Base-by-base conservation (phyloP, 2,113 vertebrate species). In the Larimichthys polyactis region DNA sequence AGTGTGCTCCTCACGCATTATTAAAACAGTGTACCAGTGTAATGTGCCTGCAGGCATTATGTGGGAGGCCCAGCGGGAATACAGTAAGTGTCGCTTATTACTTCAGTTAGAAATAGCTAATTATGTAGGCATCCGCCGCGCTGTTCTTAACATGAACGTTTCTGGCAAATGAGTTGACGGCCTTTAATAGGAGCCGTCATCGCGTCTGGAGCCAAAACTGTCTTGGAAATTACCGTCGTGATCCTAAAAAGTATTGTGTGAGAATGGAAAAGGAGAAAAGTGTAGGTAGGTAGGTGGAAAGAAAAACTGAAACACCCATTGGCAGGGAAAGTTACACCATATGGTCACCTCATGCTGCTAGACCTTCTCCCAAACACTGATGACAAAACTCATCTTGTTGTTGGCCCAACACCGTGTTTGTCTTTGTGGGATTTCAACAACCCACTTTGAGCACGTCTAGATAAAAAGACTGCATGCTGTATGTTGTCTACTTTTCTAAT, bases 21-120 rank as follows among this genome's bases (percentile, higher is more conserved):
- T 29, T 17, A 59, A 68, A 74, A 89, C 85, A 83, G 84, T 74
- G 75, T 27, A 22, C 27, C 78, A 60, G 60, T 81, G 70, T 85
- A 40, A 78, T 65, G 52, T 70, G 48, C 43, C 71, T 46, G 64
- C 46, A 67, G 81, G 76, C 81, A 75, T 66, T 36, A 74, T 60
- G 91, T 90, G 77, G 87, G 91, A 81, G 81, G 89, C 78, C 84
- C 86, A 71, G 75, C 72, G 91, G 87, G 87, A 80, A 78, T 51
- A 63, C 55, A 27, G 89, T 75, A 81, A 78, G 86, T 64, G 89
- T 84, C 65, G 71, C 79, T 89, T 85, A 89, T 88, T 75, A 83
- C 79, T 75, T 83, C 12, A 59, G 77, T 78, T 73, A 75, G 58
- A 87, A 84, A 75, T 20, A 65, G 65, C 40, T 66, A 79, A 84